Evolutionary conservation across 1,140 invertebrate genomes (phyloP).

Genomic region (Cydia amplana): DNA sequence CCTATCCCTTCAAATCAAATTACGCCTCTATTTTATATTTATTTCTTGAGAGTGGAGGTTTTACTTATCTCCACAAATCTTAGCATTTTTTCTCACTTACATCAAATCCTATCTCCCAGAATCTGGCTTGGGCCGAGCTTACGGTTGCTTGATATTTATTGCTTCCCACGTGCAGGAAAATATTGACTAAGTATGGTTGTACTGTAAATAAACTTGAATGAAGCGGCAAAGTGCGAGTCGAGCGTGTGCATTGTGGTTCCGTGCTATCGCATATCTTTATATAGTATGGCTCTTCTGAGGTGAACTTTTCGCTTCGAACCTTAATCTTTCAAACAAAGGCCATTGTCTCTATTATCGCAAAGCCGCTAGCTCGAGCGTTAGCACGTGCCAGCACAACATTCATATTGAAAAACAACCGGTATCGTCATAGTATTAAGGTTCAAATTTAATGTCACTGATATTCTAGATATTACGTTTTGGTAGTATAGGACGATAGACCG

Average conservation of each 20-base stretch:
- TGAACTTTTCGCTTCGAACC: too few relatives aligned
- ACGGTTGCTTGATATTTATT: conserved; percentile 26
- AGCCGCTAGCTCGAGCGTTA: too few relatives aligned
- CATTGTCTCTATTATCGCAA: too few relatives aligned
- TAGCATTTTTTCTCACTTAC: conserved; percentile 14
- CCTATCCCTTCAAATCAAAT: not conserved
- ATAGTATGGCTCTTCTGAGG: too few relatives aligned
- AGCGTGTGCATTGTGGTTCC: not conserved
- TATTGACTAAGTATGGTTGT: conserved; percentile 24
- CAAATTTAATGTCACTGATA: too few relatives aligned
- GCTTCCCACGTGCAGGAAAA: not conserved
- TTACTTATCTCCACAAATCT: not conserved
- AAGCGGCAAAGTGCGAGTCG: not conserved
- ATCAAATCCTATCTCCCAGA: conserved; percentile 12
- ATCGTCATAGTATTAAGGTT: too few relatives aligned
- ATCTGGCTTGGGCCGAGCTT: conserved; percentile 10
- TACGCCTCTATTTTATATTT: not conserved
- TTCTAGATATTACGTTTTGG: too few relatives aligned
- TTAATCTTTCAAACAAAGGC: too few relatives aligned
- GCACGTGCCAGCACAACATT: too few relatives aligned
- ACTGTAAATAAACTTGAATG: conserved; percentile 24
- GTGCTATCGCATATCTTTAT: not conserved
- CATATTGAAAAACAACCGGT: too few relatives aligned
- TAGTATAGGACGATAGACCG: too few relatives aligned
- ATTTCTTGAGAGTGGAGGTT: not conserved